These are phyloP conservation scores for Drosophila demipolita DNA, from an alignment of 2,888 invertebrate genomes.

Conservation along the genomic window DNA sequence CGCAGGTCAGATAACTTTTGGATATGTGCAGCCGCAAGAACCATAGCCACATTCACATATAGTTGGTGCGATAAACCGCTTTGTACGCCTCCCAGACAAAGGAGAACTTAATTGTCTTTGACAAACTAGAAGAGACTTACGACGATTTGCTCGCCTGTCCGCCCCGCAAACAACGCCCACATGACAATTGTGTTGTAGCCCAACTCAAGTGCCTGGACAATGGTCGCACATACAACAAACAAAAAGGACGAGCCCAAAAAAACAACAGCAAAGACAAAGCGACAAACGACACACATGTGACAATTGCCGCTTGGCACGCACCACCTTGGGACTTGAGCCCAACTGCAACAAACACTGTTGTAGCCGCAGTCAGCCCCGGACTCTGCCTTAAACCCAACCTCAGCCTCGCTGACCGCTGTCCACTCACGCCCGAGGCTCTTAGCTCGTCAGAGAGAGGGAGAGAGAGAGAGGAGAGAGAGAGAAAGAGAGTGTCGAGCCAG, in stretches of 20 bases:
- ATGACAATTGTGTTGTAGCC: slow-evolving; percentile 20
- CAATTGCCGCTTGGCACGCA: slow-evolving; percentile 71
- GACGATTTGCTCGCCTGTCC: slow-evolving; percentile 58
- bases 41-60: slow-evolving; percentile 7
- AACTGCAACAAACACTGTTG: not conserved
- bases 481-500: slow-evolving; percentile 16
- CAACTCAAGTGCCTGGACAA: slow-evolving; percentile 57
- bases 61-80: slow-evolving; percentile 46
- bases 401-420: slow-evolving; percentile 19
- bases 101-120: slow-evolving; percentile 71
- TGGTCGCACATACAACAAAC: slow-evolving; percentile 23
- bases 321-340: slow-evolving; percentile 25
- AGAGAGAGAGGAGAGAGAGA: slow-evolving; percentile 32
- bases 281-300: slow-evolving; percentile 51
- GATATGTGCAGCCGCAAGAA: not conserved
- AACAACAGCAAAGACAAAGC: slow-evolving; percentile 26
- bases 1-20: not conserved
- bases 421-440: slow-evolving; percentile 58
- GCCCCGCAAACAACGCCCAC: slow-evolving; percentile 61
- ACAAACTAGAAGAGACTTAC: slow-evolving; percentile 55
- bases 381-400: slow-evolving; percentile 15
- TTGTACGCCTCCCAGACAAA: slow-evolving; percentile 62
- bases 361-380: not conserved
- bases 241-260: slow-evolving; percentile 26
- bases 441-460: slow-evolving; percentile 33